phyloP scores from a whole-genome alignment of 2,797 vertebrate species.

The Chanos chanos region DNA sequence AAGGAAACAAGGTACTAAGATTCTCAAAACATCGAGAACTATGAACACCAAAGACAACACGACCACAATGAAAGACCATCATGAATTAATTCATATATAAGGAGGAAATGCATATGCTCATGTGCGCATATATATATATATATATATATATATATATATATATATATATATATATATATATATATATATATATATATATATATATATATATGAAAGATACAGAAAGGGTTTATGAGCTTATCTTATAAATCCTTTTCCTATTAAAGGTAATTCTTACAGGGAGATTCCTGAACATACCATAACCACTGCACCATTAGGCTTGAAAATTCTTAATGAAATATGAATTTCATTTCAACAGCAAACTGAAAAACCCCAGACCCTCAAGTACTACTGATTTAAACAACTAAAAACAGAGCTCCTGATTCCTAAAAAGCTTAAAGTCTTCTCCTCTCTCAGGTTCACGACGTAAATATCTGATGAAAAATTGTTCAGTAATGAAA shows the following conservation, averaged over 20 bases:
- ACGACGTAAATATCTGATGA: slow-evolving; percentile 12
- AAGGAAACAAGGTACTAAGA: too few relatives aligned
- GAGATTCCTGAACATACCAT: background rate
- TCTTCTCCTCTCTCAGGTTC: slow-evolving; percentile 1
- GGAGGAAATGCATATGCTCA: too few relatives aligned
- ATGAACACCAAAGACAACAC: too few relatives aligned
- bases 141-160: too few relatives aligned
- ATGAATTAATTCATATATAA: too few relatives aligned
- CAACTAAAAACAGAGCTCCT: background rate
- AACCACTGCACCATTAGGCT: slow-evolving; percentile 8
- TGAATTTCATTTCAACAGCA: slow-evolving; percentile 11
- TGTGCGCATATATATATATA: too few relatives aligned
- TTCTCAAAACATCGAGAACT: too few relatives aligned
- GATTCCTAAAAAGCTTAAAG: slow-evolving; percentile 20
- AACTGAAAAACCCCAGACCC: slow-evolving; percentile 34
- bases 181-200: too few relatives aligned
- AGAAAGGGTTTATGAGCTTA: too few relatives aligned
- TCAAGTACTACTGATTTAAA: slow-evolving; percentile 20
- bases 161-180: too few relatives aligned
- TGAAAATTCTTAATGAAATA: slow-evolving; percentile 10
- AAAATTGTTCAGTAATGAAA: slow-evolving; percentile 3
- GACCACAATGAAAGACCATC: too few relatives aligned
- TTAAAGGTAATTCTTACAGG: slow-evolving; percentile 50
- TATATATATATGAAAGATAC: too few relatives aligned
- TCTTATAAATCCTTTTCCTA: slow-evolving; percentile 57